phyloP scores from a whole-genome alignment of 2,888 invertebrate species.

The Ochropacha duplaris region DNA sequence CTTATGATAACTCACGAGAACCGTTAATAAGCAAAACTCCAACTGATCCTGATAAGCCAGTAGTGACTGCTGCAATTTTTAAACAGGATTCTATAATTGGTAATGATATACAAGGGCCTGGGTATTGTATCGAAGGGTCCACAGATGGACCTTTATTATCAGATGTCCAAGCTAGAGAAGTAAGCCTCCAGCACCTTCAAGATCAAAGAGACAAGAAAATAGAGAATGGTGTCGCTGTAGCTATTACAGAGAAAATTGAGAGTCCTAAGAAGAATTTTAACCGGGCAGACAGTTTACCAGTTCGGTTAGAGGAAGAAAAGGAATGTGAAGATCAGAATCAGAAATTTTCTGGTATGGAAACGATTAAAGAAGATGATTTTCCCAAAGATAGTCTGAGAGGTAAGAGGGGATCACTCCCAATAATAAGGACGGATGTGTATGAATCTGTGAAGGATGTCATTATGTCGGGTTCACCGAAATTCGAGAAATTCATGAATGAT shows the following conservation, averaged over 20 bases:
- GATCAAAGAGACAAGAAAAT: conserved; percentile 66
- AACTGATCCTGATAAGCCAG: conserved; percentile 83
- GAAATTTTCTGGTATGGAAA: conserved; percentile 52
- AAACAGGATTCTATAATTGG: conserved; percentile 84
- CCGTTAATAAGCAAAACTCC: conserved; percentile 75
- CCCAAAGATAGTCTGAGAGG: conserved; percentile 59
- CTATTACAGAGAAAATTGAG: conserved; percentile 59
- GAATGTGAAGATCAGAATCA: conserved; percentile 35
- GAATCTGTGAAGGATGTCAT: conserved; percentile 82
- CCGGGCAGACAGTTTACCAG: conserved; percentile 81
- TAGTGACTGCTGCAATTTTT: conserved; percentile 87
- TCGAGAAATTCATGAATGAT: conserved; percentile 82
- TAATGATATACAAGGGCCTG: conserved; percentile 71
- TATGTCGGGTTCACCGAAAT: conserved; percentile 81
- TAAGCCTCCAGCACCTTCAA: conserved; percentile 69
- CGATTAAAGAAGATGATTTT: conserved; percentile 67
- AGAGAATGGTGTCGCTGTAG: conserved; percentile 66
- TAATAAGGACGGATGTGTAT: conserved; percentile 77
- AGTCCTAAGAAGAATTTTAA: conserved; percentile 76
- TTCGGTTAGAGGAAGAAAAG: conserved; percentile 75
- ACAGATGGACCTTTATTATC: conserved; percentile 78
- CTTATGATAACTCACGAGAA: conserved; percentile 73
- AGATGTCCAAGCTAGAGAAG: conserved; percentile 76
- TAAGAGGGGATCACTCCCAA: conserved; percentile 71
- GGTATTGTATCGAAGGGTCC: conserved; percentile 77